Base-by-base conservation (phyloP, 2,113 vertebrate species). In the Emydura subglobosa region DNA sequence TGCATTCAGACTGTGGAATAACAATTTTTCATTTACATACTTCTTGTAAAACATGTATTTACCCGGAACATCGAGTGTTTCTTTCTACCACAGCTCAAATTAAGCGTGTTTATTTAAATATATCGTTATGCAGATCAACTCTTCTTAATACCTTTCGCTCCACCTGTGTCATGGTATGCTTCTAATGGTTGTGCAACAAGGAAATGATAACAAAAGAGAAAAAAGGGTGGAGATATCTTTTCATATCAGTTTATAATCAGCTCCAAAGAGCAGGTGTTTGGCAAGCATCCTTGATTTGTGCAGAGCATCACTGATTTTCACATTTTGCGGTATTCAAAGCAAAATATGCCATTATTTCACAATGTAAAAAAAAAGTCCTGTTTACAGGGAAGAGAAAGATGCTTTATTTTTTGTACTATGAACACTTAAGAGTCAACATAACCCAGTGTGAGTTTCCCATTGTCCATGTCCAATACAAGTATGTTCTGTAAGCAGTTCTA, bases 211-310 rank as follows among this genome's bases (percentile, higher is more conserved):
- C 49, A n/a, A 94, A 78, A 11, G 10, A 79, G 3, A n/a, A 74
- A 95, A 84, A 54, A 27, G 0, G 0, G 55, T 42, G 59, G 25
- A 6, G 1, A 24, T 11, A 4, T 84, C 68, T 91, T 91, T 88
- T 81, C 14, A 29, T 3, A 49, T 79, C 10, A 86, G n/a, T 65
- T 94, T 86, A 76, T 91, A 7, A 83, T 3, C 4, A 13, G 0
- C 27, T 91, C 19, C 39, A 47, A 94, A 83, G 3, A 94, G 16
- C 83, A 97, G 83, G 39, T 94, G 68, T 90, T 92, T 94, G 82
- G 54, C 88, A 94, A 1, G 0, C 34, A 85, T 68, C 25, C 54
- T 90, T 0, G 0, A 9, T 53, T 94, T 96, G 50, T 90, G 6
- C 27, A 90, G 7, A 87, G 2, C 2, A 42, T 79, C 72, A 81